These are phyloP conservation scores for Gymnothorax javanicus DNA, from an alignment of 2,797 vertebrate species.

Conservation along the genomic window DNA sequence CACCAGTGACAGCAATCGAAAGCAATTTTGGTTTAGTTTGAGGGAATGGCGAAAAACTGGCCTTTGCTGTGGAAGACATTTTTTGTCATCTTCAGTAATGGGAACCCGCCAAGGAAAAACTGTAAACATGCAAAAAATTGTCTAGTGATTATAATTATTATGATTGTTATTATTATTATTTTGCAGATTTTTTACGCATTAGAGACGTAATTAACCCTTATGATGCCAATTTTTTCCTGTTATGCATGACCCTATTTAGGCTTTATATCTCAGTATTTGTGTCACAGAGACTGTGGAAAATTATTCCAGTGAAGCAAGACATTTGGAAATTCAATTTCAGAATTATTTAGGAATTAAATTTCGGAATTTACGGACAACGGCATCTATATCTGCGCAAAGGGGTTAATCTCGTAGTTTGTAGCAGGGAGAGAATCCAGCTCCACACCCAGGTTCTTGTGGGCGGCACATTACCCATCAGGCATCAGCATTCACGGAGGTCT, in stretches of 20 bases:
- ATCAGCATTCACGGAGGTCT: constrained; percentile 56
- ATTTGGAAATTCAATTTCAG: no score
- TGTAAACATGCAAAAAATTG: not conserved
- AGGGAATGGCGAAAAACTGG: not conserved
- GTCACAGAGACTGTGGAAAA: no score
- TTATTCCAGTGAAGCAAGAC: no score
- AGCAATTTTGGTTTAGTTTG: not conserved
- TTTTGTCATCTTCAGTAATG: not conserved
- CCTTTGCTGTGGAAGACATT: not conserved
- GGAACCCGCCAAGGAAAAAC: not conserved
- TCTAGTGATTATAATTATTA: not conserved
- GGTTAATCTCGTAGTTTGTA: constrained; percentile 10
- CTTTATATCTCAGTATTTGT: no score
- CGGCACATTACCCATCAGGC: constrained; percentile 48
- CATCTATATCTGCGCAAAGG: no score
- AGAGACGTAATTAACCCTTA: no score
- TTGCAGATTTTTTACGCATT: constrained; percentile 13
- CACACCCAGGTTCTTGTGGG: constrained; percentile 46
- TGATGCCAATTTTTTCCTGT: no score
- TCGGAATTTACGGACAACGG: no score
- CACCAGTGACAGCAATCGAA: not conserved
- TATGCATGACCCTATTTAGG: no score
- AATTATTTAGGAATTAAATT: no score
- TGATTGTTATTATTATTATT: not conserved
- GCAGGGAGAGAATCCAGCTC: constrained; percentile 47